Base-by-base conservation (phyloP, 2,113 vertebrate species). In the Nestor notabilis region DNA sequence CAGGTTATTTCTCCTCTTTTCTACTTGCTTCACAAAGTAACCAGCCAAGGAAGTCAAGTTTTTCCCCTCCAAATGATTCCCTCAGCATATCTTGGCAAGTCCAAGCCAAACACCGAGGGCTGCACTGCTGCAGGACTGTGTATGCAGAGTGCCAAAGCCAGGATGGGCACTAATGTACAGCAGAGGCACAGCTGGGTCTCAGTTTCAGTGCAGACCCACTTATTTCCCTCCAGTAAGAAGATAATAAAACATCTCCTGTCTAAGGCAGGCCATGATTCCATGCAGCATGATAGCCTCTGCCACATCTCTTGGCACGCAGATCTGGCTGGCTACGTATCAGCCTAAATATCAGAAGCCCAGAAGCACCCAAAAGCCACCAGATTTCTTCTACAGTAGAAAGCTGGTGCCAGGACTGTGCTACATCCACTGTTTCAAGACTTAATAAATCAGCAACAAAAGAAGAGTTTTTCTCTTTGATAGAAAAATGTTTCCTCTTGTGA, bases 71-170 rank as follows among this genome's bases (percentile, higher is more conserved):
- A 37, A 29, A 70, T 49, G 86, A 50, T 91, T 39, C 23, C 16
- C 35, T 24, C 47, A 21, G 11, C 71, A 84, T 58, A 8, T n/a
- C 19, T 65, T 18, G 41, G 47, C 74, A 84, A 47, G 47, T 29
- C 25, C 58, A 68, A 71, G 16, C 37, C 29, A 23, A 89, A 29
- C 39, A 41, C 35, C 63, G 47, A 82, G 31, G 0, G 0, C 18
- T 11, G 47, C 35, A 13, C 43, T 79, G 33, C 46, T 55, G 35
- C 10, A 56, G 37, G 47, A 72, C 47, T 50, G 24, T 0, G 0
- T 12, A 37, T 15, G 21, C 35, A 1, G 2, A 35, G 28, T 17
- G 47, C 15, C 1, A 0, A 65, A 70, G 44, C 6, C 28, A 79
- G 46, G 11, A 55, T 4, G 4, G 28, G 27, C n/a, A 20, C 19